These are phyloP conservation scores for Sinocyclocheilus rhinocerous DNA, from an alignment of 2,113 vertebrate species.

Conservation along the genomic window DNA sequence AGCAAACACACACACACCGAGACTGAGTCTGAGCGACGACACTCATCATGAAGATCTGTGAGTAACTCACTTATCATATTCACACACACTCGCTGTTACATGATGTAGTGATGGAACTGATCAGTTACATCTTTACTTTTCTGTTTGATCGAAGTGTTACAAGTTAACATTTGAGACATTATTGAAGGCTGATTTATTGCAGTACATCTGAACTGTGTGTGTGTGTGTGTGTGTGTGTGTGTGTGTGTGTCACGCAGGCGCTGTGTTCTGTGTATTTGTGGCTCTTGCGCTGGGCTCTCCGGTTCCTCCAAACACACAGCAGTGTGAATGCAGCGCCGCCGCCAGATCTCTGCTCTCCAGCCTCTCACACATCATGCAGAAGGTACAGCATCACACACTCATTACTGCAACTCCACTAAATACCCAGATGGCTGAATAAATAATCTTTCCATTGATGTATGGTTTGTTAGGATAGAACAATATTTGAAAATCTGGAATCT, in stretches of 20 bases:
- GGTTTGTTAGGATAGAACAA: no score
- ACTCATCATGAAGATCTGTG: slow-evolving; percentile 33
- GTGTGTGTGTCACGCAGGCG: not conserved
- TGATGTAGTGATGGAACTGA: not conserved
- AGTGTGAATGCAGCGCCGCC: not conserved
- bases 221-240: not conserved
- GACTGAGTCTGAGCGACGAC: not conserved
- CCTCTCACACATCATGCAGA: slow-evolving; percentile 8
- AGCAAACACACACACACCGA: not conserved
- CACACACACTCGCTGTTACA: not conserved
- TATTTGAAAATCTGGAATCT: no score
- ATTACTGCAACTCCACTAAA: no score
- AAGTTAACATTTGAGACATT: no score
- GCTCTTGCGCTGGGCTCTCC: not conserved
- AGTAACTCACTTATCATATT: not conserved
- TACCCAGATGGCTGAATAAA: no score
- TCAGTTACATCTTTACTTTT: not conserved
- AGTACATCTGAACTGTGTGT: not conserved
- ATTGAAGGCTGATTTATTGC: not conserved
- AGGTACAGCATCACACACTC: not conserved
- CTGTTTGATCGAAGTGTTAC: not conserved
- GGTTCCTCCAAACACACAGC: not conserved
- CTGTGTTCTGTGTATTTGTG: not conserved
- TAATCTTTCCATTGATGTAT: no score
- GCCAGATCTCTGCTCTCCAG: slow-evolving; percentile 18